Evolutionary conservation across 2,888 invertebrate genomes (phyloP), one percentile per base, ranked within the genome.

Genomic region (Lampropteryx suffumata): DNA sequence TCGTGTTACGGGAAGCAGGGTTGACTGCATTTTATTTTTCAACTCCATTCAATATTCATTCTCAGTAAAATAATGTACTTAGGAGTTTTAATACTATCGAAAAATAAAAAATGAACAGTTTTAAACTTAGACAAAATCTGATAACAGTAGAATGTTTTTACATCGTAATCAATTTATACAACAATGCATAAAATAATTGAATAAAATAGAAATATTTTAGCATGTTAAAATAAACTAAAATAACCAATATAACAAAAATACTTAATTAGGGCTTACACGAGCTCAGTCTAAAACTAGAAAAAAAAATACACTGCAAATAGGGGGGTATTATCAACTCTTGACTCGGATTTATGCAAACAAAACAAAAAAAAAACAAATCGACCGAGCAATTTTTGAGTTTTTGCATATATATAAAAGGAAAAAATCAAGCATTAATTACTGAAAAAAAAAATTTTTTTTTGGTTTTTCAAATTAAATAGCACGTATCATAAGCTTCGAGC

Each of bases 1-100:
- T 51, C 43, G 50, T 50, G 40, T 59, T 36, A 69, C 73, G 71
- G 74, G 51, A 74, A 73, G 71, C 73, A 75, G 73, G 72, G 73
- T 75, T 68, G 26, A 58, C 71, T 70, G 74, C 73, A 61, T 57
- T 51, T 47, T 44, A 47, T 55, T 45, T 59, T 50, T 35, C 32
- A 60, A 57, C 46, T 12, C 41, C 32, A 54, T 50, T 29, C 10
- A 43, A 41, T 50, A 10, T 47, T 42, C 32, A 57, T 50, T 50
- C 39, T 50, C 37, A 45, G 37, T 52, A 41, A 47, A 49, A 40
- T 54, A 50, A 56, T 43, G 45, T 58, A 24, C 7, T 24, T 24
- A 53, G 33, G 1, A 45, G 46, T 43, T 46, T 39, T 49, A 52
- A 24, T 13, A n/a, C 30, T 43, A 50, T 26, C 24, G n/a, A 43